Evolutionary conservation across 2,888 invertebrate species (phyloP), one percentile per base, ranked within the genome.

Genomic region (Plagodis pulveraria): DNA sequence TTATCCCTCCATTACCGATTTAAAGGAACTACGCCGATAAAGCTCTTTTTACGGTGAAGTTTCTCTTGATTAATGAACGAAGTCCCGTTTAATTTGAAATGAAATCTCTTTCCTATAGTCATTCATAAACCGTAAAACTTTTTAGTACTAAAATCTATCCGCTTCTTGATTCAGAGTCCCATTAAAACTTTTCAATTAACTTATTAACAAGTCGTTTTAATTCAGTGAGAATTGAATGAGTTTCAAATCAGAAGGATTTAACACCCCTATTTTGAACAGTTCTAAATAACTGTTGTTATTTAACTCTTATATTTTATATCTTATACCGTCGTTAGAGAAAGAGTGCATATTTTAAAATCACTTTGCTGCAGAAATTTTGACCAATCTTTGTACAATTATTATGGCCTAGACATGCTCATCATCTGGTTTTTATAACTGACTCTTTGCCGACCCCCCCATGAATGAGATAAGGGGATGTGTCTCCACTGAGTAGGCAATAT

Each of bases 51-150:
- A 47, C 10, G 36, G 5, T 8, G 36, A 50, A 54, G 36, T 47
- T 58, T 54, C 42, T 51, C 34, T 9, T 40, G 59, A 59, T 51
- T 55, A 55, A 59, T 59, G 55, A 55, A 59, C 46, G 33, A 50
- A 55, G 42, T 43, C 54, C 12, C 42, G 34, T 50, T 58, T 55
- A 54, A 59, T 55, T 47, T 33, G 42, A 12, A 55, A 47, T 38
- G 35, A 47, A 45, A 59, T 53, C 50, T 59, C 42, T 40, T 40
- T 40, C 6, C 41, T 9, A 51, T 44, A 38, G 54, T 50, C 54
- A 54, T 59, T 60, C 51, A 56, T 55, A 59, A 54, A 59, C 5
- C 47, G 48, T 44, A 7, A 56, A 55, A 52, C 56, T 56, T 56
- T 43, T 60, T 52, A 56, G 40, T 52, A 35, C n/a, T 22, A 12